Base-by-base conservation (phyloP, 2,113 vertebrate genomes). In the Gallinago jamesoni region DNA sequence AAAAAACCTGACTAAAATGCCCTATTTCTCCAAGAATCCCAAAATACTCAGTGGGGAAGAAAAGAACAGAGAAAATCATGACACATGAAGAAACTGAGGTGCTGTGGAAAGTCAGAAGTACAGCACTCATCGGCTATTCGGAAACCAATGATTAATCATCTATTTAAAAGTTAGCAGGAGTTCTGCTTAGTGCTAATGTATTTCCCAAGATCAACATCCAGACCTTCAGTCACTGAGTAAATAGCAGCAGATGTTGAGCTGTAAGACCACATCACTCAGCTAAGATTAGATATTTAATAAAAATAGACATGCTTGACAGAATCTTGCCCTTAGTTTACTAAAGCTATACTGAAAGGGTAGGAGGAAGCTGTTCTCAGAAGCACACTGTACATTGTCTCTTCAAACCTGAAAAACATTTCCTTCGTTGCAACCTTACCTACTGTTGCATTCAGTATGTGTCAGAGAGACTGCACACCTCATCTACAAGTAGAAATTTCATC, bases 221-320 rank as follows among this genome's bases (percentile, higher is more conserved):
- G 92, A 93, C 80, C 50, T 90, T 84, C 90, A 67, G 81, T 72
- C 74, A 76, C 15, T 92, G 72, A 95, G 75, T 90, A 94, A 95
- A 94, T 18, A 91, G 33, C 28, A 94, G 68, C 76, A 95, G 88
- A 94, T 66, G 89, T 47, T 94, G 91, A 94, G 68, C 86, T 88
- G 15, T 62, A 84, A 75, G 60, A 56, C 27, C 75, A 63, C 70
- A 93, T 83, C 43, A 89, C 92, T 85, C 55, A 89, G 66, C 31
- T 93, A 67, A 90, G 87, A 94, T 91, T 88, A 93, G 55, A 60
- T 80, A 95, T 86, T 96, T 94, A 90, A 90, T 91, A 95, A 89
- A 92, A 93, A 80, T 12, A 90, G 78, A 87, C 63, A 86, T 39
- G 66, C 78, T 84, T 76, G 55, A 89, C 55, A 91, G 79, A 93